Evolutionary conservation across 2,113 vertebrate genomes (phyloP), one percentile per base, ranked within the genome.

Genomic region (Halichoeres trimaculatus): DNA sequence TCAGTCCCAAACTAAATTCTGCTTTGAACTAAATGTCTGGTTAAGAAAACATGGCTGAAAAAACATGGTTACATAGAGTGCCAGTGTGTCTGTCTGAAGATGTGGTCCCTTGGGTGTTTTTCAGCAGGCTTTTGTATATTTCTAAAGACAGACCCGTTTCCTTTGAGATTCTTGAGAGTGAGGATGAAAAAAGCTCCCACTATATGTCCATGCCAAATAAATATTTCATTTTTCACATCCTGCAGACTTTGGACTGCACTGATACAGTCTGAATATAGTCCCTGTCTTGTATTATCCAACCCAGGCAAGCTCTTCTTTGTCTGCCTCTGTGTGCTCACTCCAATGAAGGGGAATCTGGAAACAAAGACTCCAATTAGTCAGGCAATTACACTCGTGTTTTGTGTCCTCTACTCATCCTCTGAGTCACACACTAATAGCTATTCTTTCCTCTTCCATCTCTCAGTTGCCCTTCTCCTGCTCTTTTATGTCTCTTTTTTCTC

Each of bases 331-430:
- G 74, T 62, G 19, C 70, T 85, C 74, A 78, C 64, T 68, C 70
- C 80, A 83, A 78, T 81, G 78, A 87, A 82, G 65, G 67, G 43
- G 83, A 87, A 78, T 63, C 73, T 80, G 60, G 76, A 93, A 86
- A 90, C 90, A 85, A 84, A 89, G 89, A 70, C 84, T 81, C 81
- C 81, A 93, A 93, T 94, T 91, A 93, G 88, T 84, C 86, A 83
- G 69, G 84, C 90, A 92, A 93, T 94, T 92, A 93, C 73, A 85
- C 84, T 75, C 80, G 67, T 79, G 83, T 90, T 84, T 74, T 84
- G 74, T 81, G 67, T 81, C 80, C 83, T 86, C 74, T 62, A 51
- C 66, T 79, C 86, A 79, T 83, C 79, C 75, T 85, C 74, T 64
- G 70, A 81, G 73, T 83, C 87, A 59, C 77, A 74, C 56, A 19